Percentiles rank a stretch among this genome's conserved stretches.
phyloP scores from a whole-genome alignment of 2,888 invertebrate genomes.

The Rutpela maculata region DNA sequence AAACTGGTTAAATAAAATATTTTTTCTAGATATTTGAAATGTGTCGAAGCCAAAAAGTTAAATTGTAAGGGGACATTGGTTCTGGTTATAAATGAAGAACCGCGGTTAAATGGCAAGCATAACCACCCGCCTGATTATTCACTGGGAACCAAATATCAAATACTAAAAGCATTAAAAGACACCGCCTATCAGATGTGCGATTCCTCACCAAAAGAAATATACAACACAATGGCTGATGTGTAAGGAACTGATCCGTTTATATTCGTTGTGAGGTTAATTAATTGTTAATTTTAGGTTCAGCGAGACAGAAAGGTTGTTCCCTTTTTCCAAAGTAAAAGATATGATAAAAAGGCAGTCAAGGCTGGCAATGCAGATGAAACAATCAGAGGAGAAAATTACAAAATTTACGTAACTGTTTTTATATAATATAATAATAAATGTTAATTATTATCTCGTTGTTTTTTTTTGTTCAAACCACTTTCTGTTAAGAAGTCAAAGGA shows the following conservation, averaged over 20 bases:
- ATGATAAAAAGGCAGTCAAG: constrained; percentile 1
- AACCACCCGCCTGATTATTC: constrained; percentile 10
- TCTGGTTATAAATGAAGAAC: neutral
- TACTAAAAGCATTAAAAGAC: neutral
- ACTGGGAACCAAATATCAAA: neutral
- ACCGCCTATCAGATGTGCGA: neutral
- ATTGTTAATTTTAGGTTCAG: constrained; percentile 3
- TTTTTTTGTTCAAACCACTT: neutral
- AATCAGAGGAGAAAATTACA: neutral
- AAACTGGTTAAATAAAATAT: neutral
- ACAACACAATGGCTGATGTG: neutral
- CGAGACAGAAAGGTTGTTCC: neutral
- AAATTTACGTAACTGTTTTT: neutral
- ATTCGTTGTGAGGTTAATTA: neutral
- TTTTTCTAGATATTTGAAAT: constrained; percentile 8
- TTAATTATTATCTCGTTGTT: neutral
- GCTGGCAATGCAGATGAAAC: neutral
- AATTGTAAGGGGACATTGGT: neutral
- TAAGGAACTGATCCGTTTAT: neutral
- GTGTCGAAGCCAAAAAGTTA: neutral
- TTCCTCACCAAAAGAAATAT: neutral
- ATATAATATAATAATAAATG: neutral
- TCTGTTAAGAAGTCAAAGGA: too few species aligned
- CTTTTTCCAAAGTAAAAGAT: neutral
- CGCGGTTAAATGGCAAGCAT: neutral